A percentile compares a stretch with the other conserved stretches of the same genome.
These are phyloP conservation scores for Lepidochrysops patricia DNA, from an alignment of 2,888 invertebrate species.

Conservation along the genomic window DNA sequence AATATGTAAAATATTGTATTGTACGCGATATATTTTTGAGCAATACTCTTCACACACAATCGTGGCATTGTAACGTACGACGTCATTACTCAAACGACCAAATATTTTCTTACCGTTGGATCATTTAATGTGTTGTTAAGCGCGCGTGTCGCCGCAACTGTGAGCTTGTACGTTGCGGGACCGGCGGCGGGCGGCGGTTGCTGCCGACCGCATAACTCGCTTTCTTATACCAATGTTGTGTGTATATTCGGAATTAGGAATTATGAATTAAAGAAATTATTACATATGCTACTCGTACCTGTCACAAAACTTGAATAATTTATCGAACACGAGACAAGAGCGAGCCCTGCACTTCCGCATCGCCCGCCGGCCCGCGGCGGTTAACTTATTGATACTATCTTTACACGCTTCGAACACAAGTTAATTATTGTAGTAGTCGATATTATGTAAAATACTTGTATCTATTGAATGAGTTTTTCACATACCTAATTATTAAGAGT, in stretches of 20 bases:
- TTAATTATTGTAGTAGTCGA: slow-evolving; percentile 22
- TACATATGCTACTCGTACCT: not conserved
- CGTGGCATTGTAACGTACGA: slow-evolving; percentile 22
- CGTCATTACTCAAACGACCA: slow-evolving; percentile 37
- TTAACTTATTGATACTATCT: slow-evolving; percentile 4
- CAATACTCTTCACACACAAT: slow-evolving; percentile 30
- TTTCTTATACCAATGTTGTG: too few species aligned
- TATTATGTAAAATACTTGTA: not conserved
- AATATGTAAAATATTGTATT: slow-evolving; percentile 29
- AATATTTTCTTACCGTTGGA: slow-evolving; percentile 37
- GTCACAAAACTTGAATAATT: not conserved
- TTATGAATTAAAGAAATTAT: not conserved
- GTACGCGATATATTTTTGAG: slow-evolving; percentile 30
- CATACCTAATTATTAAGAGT: slow-evolving; percentile 17
- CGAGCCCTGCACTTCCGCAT: not conserved
- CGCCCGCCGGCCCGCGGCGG: not conserved
- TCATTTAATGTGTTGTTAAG: slow-evolving; percentile 20
- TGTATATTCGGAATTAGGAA: not conserved
- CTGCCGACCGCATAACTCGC: not conserved
- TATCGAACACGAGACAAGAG: not conserved
- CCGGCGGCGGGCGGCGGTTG: not conserved
- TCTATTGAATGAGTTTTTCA: slow-evolving; percentile 3
- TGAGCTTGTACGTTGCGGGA: not conserved
- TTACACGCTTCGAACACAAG: slow-evolving; percentile 29
- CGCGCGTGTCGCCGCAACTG: not conserved